Evolutionary conservation across 2,797 vertebrate genomes (phyloP), one percentile per base, ranked within the genome.

Genomic region (Apogon talboti): DNA sequence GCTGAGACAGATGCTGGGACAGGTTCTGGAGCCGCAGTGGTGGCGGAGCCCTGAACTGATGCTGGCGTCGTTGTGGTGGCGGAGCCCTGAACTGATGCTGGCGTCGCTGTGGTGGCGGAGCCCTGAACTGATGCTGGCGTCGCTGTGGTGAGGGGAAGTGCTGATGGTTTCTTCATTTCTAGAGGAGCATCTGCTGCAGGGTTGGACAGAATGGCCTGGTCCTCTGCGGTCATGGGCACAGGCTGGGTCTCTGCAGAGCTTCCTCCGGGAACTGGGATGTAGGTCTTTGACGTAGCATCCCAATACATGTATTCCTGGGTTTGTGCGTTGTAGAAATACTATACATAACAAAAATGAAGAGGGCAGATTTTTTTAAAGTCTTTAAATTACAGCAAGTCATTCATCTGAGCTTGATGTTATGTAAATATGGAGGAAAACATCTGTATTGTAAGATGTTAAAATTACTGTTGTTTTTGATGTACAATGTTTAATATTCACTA

Each of bases 301-400:
- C 94, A 95, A 81, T 94, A 95, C 71, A 95, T 37, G 77, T 95
- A 95, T 68, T 95, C 93, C 80, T 95, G 94, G 43, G 88, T 93
- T 81, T 94, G 91, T 49, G 94, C 91, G 24, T 95, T 93, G 79
- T 95, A 95, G 79, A 94, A 95, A 88, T 95, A 95, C 94, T 95
- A 18, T 1, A 68, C 16, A 76, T 15, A 68, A 47, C 19, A 62
- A 42, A 41, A 9, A 64, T 18, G 11, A 14, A 40, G 6, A 7
- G n/a, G 33, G 24, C 4, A 21, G 19, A 21, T 21, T 21, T 21
- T 21, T 21, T 21, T 42, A 49, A 18, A n/a, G 11, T 21, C 11
- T 19, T 16, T 13, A 2, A 40, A n/a, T 46, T 59, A 11, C 13
- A 41, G 14, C 6, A 41, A 24, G 18, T 40, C 19, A 40, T 40